Percentiles rank a stretch among this genome's conserved stretches.
phyloP scores from a whole-genome alignment of 2,113 vertebrate genomes.

The Lipophrys pholis region DNA sequence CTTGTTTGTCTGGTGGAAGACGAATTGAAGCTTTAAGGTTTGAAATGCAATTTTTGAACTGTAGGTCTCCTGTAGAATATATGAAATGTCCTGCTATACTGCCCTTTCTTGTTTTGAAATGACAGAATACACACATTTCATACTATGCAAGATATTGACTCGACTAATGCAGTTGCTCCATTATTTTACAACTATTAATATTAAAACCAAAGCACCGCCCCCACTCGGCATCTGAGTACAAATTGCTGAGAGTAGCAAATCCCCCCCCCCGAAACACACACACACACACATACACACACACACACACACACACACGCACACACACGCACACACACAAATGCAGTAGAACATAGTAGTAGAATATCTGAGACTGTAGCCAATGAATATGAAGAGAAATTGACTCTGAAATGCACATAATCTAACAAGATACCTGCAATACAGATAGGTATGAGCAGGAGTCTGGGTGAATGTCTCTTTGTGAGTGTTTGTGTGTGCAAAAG shows the following conservation, averaged over 20 bases:
- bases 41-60: constrained; percentile 15
- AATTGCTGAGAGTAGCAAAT: constrained; percentile 24
- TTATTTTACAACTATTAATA: neutral
- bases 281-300: too few relatives aligned
- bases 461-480: constrained; percentile 14
- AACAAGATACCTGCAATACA: constrained; percentile 11
- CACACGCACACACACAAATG: neutral
- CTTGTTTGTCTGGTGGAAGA: constrained; percentile 25
- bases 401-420: neutral
- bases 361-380: constrained; percentile 20
- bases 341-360: neutral
- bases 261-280: neutral
- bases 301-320: neutral
- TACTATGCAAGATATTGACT: constrained; percentile 20
- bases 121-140: constrained; percentile 1
- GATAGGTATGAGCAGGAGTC: constrained; percentile 13
- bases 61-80: constrained; percentile 13
- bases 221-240: constrained; percentile 19
- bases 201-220: constrained; percentile 6
- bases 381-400: constrained; percentile 18
- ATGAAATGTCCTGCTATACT: neutral
- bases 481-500: constrained; percentile 10
- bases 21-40: neutral
- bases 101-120: constrained; percentile 9
- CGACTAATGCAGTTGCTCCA: neutral